phyloP scores from a whole-genome alignment of 2,113 vertebrate genomes.

The Pristiophorus japonicus region DNA sequence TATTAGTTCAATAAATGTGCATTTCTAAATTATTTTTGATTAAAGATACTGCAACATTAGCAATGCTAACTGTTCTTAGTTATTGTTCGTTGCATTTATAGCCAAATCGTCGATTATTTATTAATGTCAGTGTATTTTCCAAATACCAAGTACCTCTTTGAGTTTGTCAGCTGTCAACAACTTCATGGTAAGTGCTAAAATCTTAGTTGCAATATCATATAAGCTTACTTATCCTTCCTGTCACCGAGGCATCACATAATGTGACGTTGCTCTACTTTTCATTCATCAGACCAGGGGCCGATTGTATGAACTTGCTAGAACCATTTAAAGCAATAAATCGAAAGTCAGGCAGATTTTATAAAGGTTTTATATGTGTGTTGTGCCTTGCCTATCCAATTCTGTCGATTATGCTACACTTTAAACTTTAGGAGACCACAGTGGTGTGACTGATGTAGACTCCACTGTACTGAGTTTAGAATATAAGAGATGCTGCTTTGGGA shows the following conservation, averaged over 20 bases:
- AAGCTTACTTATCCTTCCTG: not conserved
- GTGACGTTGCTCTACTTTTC: not conserved
- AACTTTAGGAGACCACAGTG: not conserved
- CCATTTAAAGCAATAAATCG: not conserved
- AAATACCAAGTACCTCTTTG: not conserved
- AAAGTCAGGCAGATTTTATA: not conserved
- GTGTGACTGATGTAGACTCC: not conserved
- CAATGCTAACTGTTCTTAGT: not conserved
- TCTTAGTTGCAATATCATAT: not conserved
- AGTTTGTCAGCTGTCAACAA: not conserved
- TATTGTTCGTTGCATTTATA: not conserved
- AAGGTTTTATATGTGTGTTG: not conserved
- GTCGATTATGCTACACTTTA: not conserved
- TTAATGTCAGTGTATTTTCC: not conserved
- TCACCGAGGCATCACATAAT: not conserved
- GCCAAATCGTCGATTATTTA: not conserved
- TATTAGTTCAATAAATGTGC: not conserved
- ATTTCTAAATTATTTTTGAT: not conserved
- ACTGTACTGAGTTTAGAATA: not conserved
- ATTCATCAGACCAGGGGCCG: not conserved
- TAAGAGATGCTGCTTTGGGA: not conserved
- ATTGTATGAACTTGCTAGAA: not conserved
- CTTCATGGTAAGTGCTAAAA: not conserved
- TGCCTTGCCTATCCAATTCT: not conserved
- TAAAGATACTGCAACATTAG: not conserved